Base-by-base conservation (phyloP, 1,140 invertebrate genomes). In the Phortica variegata region DNA sequence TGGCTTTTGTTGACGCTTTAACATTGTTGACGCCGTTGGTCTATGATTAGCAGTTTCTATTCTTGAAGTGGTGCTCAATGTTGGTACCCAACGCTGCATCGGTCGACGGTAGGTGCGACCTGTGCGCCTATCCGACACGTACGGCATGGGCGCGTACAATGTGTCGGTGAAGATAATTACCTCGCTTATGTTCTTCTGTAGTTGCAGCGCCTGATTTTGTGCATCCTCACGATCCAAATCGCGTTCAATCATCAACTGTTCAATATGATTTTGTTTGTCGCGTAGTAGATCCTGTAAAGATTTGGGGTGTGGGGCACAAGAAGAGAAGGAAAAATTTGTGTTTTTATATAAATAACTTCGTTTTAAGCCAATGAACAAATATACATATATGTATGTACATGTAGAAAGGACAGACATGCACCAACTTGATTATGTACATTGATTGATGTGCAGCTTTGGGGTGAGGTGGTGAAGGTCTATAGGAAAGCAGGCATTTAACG, bases 221-320 rank as follows among this genome's bases (percentile, higher is more conserved):
- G 91, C 80, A 76, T 93, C 90, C 37, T 87, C 84, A 59, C 92
- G 81, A 76, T 96, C 94, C 52, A 95, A 72, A 65, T 97, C 93
- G 44, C 91, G 78, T 72, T 97, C 93, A 49, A 88, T 88, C 73
- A 95, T 82, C 33, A 97, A 79, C 61, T 90, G 85, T 66, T 95
- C 91, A 58, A 97, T 88, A 63, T 97, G 91, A 51, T 90, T 86
- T 69, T 95, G 90, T 74, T 95, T 97, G 75, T 96, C 93, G 73
- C 90, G 89, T 47, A 97, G 77, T 19, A 90, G 79, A 73, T 95
- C 92, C 92, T 97, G 47, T 12, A 55, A 31, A 34, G 32, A 47
- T 44, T 26, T 31, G 13, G 21, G 18, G 18, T 31, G 15, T 32
- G 49, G 15, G 42, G 12, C 19, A 41, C n/a, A 49, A 21, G 40